Conservation (phyloP, 2,113 vertebrate genomes). For the Poeciliopsis prolifica region DNA sequence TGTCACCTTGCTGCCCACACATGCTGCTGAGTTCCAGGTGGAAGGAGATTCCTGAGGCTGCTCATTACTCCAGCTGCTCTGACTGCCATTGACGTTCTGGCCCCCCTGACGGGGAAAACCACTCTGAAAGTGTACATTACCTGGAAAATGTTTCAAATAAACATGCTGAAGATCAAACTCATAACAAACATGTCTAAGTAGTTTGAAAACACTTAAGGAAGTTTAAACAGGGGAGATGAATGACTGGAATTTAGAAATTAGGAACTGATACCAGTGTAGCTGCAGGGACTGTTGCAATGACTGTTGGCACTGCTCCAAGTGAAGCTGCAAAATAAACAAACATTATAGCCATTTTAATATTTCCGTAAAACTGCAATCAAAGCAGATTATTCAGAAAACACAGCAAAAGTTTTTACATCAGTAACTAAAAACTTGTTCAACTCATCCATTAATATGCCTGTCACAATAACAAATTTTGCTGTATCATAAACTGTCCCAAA, state of each 20-base stretch:
- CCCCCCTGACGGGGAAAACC: conserved; percentile 66
- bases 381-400: neutral
- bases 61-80: conserved; percentile 77
- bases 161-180: conserved; percentile 13
- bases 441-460: neutral
- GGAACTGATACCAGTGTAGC: conserved; percentile 60
- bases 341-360: neutral
- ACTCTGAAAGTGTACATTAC: conserved; percentile 70
- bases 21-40: conserved; percentile 77
- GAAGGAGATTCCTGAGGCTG: conserved; percentile 67
- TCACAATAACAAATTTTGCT: too few relatives aligned
- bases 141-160: conserved; percentile 41
- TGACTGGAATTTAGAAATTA: neutral
- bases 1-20: conserved; percentile 80
- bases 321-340: conserved; percentile 63
- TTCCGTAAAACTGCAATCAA: conserved; percentile 1
- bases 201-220: neutral
- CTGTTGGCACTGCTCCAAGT: conserved; percentile 75
- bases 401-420: too few relatives aligned
- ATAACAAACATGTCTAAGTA: neutral
- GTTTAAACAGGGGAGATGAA: neutral
- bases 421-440: neutral
- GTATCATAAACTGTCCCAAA: too few relatives aligned
- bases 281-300: conserved; percentile 68
- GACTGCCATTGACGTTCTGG: conserved; percentile 64